Conservation (phyloP, 2,797 vertebrate genomes). For the Sebastes itinus region DNA sequence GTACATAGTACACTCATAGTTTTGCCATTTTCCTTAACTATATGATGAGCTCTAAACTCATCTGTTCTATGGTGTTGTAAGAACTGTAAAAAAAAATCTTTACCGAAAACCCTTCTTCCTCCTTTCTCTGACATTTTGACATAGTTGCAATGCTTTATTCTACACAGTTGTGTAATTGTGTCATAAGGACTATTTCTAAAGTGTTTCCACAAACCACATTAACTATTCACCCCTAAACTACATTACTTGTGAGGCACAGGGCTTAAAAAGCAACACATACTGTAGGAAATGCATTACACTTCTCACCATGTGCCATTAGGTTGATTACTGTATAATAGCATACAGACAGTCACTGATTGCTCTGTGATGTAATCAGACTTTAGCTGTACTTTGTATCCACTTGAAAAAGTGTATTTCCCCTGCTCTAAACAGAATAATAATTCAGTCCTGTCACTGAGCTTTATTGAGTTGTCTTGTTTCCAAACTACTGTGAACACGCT, state of each 20-base stretch:
- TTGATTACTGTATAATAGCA: neutral
- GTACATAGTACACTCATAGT: neutral
- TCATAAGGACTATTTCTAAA: conserved; percentile 7
- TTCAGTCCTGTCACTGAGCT: neutral
- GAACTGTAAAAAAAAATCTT: neutral
- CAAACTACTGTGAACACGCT: neutral
- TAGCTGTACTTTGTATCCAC: neutral
- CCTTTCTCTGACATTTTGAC: conserved; percentile 12
- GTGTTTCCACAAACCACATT: neutral
- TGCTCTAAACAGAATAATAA: neutral
- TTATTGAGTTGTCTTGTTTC: neutral
- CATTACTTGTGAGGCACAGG: neutral
- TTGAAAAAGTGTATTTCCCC: neutral
- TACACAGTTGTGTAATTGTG: conserved; percentile 39
- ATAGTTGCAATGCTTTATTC: neutral
- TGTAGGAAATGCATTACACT: neutral
- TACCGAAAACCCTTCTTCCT: conserved; percentile 3
- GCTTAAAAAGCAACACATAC: neutral
- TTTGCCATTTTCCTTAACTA: neutral
- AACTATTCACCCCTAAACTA: neutral
- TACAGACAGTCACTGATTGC: neutral
- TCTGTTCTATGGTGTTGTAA: neutral
- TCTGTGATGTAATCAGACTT: neutral
- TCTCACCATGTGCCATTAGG: neutral
- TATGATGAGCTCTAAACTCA: neutral